These are phyloP conservation scores for Gallinago undulata DNA, from an alignment of 2,113 vertebrate species.

Conservation along the genomic window DNA sequence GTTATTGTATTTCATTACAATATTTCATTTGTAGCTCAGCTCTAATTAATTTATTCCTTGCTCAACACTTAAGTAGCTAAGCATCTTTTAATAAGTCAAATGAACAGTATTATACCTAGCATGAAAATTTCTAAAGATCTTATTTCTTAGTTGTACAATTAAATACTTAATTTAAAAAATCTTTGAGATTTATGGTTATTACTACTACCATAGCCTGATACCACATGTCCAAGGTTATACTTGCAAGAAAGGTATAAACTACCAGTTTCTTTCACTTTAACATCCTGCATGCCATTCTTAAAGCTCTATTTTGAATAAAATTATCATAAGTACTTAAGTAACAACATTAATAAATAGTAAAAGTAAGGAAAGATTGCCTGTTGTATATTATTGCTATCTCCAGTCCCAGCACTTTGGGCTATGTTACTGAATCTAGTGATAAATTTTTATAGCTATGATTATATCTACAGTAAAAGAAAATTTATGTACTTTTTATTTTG, in stretches of 20 bases:
- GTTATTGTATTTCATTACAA: not conserved
- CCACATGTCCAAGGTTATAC: not conserved
- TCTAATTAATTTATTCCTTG: not conserved
- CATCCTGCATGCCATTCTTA: not conserved
- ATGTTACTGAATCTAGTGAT: conserved; percentile 40
- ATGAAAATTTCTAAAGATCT: not conserved
- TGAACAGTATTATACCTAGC: not conserved
- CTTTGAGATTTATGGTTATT: not conserved
- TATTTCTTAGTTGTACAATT: not conserved
- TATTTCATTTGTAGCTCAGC: not conserved
- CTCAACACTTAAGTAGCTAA: not conserved
- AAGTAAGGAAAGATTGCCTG: not conserved
- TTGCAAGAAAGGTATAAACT: not conserved
- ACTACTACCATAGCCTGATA: not conserved
- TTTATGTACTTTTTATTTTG: conserved; percentile 51
- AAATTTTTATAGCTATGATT: conserved; percentile 56
- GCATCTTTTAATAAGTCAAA: not conserved
- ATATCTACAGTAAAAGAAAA: conserved; percentile 50
- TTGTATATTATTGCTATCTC: not conserved
- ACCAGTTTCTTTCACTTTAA: not conserved
- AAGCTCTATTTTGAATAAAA: not conserved
- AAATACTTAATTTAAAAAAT: not conserved
- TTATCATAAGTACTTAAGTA: not conserved
- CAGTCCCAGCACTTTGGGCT: not conserved
- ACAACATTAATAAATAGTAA: not conserved